A percentile compares a stretch with the other conserved stretches of the same genome.
These are phyloP conservation scores for Lepidurus packardi DNA, from an alignment of 1,140 invertebrate species.

Conservation along the genomic window DNA sequence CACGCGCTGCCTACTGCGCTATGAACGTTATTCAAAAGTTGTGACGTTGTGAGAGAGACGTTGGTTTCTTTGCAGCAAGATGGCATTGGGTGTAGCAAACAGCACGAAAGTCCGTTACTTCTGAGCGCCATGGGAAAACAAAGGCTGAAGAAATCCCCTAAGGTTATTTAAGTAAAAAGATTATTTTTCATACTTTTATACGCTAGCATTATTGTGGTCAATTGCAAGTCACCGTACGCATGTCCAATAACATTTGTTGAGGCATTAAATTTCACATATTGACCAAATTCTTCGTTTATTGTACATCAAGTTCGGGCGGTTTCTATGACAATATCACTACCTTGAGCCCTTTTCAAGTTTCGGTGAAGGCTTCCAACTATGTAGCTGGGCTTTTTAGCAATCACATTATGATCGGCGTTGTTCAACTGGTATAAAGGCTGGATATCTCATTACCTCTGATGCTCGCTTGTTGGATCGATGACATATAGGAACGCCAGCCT, in stretches of 20 bases:
- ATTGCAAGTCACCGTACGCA: neutral
- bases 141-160: no score
- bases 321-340: neutral
- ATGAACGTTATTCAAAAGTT: no score
- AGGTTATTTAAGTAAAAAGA: no score
- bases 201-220: no score
- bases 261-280: neutral
- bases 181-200: no score
- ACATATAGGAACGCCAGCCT: neutral
- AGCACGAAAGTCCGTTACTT: no score
- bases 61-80: no score
- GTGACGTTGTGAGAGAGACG: no score
- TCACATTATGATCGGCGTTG: slow-evolving; percentile 7
- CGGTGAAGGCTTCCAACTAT: neutral
- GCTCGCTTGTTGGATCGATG: slow-evolving; percentile 9
- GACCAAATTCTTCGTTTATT: neutral
- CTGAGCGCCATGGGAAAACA: no score
- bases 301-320: neutral
- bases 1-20: no score
- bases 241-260: neutral
- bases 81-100: no score
- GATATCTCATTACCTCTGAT: neutral
- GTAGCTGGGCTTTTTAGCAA: neutral
- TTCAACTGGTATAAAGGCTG: neutral
- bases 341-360: neutral